Conservation (phyloP, 2,888 invertebrate genomes). For the Megaustenia siamemsis region DNA sequence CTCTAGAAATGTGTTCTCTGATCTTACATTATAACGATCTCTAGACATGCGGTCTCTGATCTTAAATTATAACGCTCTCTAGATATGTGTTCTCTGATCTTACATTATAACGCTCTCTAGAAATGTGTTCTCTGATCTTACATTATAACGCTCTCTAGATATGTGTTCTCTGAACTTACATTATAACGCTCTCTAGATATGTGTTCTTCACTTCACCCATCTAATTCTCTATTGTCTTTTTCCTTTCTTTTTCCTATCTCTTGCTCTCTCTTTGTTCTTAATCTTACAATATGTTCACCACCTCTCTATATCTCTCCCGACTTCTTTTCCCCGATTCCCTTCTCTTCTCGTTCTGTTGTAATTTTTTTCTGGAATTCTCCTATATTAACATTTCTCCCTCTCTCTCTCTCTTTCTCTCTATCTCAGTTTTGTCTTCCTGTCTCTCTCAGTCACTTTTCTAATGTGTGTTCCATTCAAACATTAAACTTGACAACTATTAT, state of each 20-base stretch:
- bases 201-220: neutral
- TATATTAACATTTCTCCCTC: neutral
- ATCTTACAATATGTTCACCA: neutral
- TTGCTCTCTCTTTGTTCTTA: conserved; percentile 26
- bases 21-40: too few species aligned
- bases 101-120: too few species aligned
- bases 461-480: neutral
- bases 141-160: too few species aligned
- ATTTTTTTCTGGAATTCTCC: neutral
- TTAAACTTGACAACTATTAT: too few species aligned
- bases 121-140: too few species aligned
- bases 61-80: too few species aligned
- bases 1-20: too few species aligned
- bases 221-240: conserved; percentile 4
- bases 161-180: too few species aligned
- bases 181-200: too few species aligned
- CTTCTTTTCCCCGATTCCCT: neutral
- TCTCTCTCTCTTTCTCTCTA: neutral
- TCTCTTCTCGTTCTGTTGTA: conserved; percentile 7
- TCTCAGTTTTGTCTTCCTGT: conserved; percentile 27
- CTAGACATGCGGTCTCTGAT: too few species aligned
- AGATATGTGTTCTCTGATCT: too few species aligned
- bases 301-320: neutral
- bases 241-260: conserved; percentile 28
- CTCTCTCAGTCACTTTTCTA: neutral